Evolutionary conservation across 2,888 invertebrate genomes (phyloP), one percentile per base, ranked within the genome.

Genomic region (Bursaphelenchus okinawaensis): DNA sequence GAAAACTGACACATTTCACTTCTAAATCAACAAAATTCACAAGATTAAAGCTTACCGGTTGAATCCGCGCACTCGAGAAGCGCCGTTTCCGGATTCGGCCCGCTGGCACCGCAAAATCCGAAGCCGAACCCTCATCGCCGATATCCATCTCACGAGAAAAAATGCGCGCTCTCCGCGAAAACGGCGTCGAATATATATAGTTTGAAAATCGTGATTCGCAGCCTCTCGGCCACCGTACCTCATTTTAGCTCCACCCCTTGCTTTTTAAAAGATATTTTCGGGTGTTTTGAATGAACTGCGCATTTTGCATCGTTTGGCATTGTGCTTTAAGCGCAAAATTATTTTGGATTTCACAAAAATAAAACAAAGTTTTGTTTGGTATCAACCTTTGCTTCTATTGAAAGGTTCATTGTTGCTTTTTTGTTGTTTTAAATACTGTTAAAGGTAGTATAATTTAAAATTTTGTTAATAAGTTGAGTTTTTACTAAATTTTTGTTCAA

Each of bases 1-100:
- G 8, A 22, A n/a, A 22, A 50, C 12, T 20, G 26, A 31, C 28
- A 4, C n/a, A n/a, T n/a, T n/a, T n/a, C n/a, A n/a, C n/a, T n/a
- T n/a, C n/a, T n/a, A 55, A 56, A 16, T 16, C 28, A 62, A 61
- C 22, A 24, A 28, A 51, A 40, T 19, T 20, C 52, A 54, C 22
- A 29, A 20, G 0, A n/a, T 19, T 27, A 40, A 51, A 55, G 57
- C 65, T 55, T 59, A 79, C 78, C 63, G 81, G 81, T 63, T 81
- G 81, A 52, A 81, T 81, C 61, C 78, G 76, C n/a, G 79, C 80
- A 9, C 70, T 74, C 40, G 75, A 77, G 65, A 76, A 81, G 9
- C 80, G 71, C 12, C 81, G 69, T 57, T 78, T 73, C 61, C 79
- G 73, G 29, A 81, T 74, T 12, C 69, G 68, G 23, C 73, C 76